Percentiles rank a stretch among this genome's conserved stretches.
Evolutionary conservation across 2,113 vertebrate genomes (phyloP).

Genomic region (Ceyx cyanopectus): DNA sequence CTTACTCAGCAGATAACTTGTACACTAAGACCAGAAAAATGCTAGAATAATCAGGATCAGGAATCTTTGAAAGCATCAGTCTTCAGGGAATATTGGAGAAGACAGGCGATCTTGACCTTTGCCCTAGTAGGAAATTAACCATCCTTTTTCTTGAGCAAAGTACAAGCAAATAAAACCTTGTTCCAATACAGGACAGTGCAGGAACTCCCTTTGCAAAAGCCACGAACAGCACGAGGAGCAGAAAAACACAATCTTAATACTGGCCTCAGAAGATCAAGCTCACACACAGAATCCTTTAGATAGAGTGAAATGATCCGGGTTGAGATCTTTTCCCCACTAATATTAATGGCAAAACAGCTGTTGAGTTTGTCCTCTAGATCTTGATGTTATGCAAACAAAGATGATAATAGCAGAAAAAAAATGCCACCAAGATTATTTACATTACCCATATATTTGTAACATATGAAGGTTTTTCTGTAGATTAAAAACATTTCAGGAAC

Average conservation of each 20-base stretch:
- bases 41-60: conserved; percentile 8
- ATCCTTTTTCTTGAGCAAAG: neutral
- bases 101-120: neutral
- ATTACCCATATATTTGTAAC: neutral
- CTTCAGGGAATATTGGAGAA: conserved; percentile 14
- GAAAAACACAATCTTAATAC: neutral
- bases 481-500: neutral
- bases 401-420: neutral
- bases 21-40: conserved; percentile 22
- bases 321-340: neutral
- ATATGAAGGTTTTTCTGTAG: neutral
- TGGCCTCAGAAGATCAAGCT: neutral
- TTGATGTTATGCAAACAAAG: neutral
- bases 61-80: conserved; percentile 6
- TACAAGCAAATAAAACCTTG: neutral
- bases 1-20: neutral
- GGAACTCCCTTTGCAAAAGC: neutral
- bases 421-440: neutral
- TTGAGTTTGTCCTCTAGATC: neutral
- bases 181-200: neutral
- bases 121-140: neutral
- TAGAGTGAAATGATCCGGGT: neutral
- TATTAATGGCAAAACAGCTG: neutral
- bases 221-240: neutral
- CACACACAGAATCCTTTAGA: neutral